Evolutionary conservation across 1,140 invertebrate species (phyloP), one percentile per base, ranked within the genome.

Genomic region (Drosophila serrata): DNA sequence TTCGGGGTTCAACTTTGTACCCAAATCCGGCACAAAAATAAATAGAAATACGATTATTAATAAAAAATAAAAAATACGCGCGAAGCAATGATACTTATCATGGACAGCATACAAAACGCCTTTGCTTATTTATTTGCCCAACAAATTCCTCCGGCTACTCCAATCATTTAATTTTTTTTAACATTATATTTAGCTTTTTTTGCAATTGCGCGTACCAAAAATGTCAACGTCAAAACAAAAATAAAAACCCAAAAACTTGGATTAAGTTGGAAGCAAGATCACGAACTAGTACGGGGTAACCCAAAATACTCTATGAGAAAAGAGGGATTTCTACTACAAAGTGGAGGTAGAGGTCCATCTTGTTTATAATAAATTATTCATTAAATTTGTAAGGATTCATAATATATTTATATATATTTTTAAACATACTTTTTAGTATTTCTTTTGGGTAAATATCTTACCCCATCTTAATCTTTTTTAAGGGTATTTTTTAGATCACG

Each of bases 191-290:
- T 72, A 58, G 40, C n/a, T 57, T 81, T 62, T 40, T 69, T 75
- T 82, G 79, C 67, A 76, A 79, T 69, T 73, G 63, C 59, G 65
- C 79, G 63, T 73, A 73, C 40, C 70, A 74, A 65, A 82, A 73
- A 79, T 76, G 73, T 85, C 74, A 70, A 53, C 58, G 69, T 35
- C 37, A 43, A 7, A 17, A 58, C 43, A 69, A 40, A 48, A 63
- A 42, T 13, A 22, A 15, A 61, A 45, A 24, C 12, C 7, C 9
- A 70, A 57, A 70, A 48, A 39, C 17, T 29, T 69, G 35, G 62
- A 48, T 22, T 48, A 48, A 58, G 27, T 69, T 59, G 42, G 65
- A 35, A 72, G 64, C 49, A 72, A 72, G 68, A 70, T 70, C 51
- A 70, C 35, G 49, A 48, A 69, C 51, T 56, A 65, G 63, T 46